These are phyloP conservation scores for Caretta caretta DNA, from an alignment of 2,113 vertebrate species.

Conservation along the genomic window DNA sequence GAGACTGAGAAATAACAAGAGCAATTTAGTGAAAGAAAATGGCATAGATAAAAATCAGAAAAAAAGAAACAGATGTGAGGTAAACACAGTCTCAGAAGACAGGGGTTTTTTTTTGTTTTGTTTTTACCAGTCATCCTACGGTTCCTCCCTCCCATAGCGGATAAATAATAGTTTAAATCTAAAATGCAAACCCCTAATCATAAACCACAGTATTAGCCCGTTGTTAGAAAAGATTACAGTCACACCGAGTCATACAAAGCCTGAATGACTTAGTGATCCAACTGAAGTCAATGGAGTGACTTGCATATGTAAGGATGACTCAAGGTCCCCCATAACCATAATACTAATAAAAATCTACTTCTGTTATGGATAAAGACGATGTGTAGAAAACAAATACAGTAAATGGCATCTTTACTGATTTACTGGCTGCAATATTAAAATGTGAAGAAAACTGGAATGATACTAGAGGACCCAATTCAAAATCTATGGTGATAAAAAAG, in stretches of 20 bases:
- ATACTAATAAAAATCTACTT: background rate
- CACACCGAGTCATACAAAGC: background rate
- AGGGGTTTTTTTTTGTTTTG: fast-evolving
- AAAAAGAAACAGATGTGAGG: background rate
- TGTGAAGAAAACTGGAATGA: background rate
- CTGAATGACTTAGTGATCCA: background rate
- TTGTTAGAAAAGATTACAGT: background rate
- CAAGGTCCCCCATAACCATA: background rate
- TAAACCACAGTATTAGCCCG: background rate
- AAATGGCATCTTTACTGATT: background rate
- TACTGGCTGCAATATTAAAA: background rate
- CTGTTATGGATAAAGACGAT: background rate
- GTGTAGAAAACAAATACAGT: background rate
- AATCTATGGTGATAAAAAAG: fast-evolving
- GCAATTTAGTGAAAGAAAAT: fast-evolving
- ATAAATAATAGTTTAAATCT: background rate
- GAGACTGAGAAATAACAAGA: background rate
- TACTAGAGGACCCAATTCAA: background rate
- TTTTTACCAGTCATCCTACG: fast-evolving
- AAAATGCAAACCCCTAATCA: background rate
- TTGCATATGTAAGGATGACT: fast-evolving
- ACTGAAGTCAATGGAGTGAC: fast-evolving
- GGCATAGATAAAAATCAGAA: background rate
- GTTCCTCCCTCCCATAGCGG: too few species aligned
- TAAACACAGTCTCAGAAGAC: background rate